These are phyloP conservation scores for Calliphora vicina DNA, from an alignment of 1,140 invertebrate genomes.

Conservation along the genomic window DNA sequence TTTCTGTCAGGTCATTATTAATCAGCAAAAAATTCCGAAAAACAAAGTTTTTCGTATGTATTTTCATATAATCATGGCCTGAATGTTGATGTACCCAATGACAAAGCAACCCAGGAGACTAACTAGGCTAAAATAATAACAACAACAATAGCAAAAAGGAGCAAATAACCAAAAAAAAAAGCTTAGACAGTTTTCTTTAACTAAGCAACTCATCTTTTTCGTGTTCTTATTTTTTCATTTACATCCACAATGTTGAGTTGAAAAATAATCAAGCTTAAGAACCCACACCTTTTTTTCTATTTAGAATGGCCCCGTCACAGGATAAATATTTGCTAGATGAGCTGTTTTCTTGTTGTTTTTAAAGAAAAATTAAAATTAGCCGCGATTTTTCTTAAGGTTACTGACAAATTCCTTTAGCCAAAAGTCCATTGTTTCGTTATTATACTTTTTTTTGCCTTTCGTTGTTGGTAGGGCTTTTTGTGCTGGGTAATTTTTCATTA, in stretches of 20 bases:
- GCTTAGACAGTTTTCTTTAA: background rate
- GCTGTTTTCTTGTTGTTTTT: constrained; percentile 14
- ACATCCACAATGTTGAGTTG: background rate
- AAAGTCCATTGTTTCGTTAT: constrained; percentile 51
- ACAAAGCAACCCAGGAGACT: constrained; percentile 25
- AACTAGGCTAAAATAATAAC: background rate
- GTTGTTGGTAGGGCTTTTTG: background rate
- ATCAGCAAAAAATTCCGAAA: constrained; percentile 42
- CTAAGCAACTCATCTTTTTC: constrained; percentile 29
- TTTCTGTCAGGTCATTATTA: constrained; percentile 54
- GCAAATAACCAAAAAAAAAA: background rate
- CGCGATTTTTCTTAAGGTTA: constrained; percentile 51
- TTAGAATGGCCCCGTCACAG: background rate
- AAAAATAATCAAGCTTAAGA: constrained; percentile 18
- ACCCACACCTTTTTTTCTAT: background rate
- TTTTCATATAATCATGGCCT: constrained; percentile 26
- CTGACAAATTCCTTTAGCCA: constrained; percentile 24
- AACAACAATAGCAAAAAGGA: background rate
- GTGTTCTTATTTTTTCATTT: too few relatives aligned
- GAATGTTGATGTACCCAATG: constrained; percentile 29
- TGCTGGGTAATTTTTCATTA: constrained; percentile 54
- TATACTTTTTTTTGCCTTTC: constrained; percentile 54
- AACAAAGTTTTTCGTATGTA: background rate
- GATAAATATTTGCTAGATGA: constrained; percentile 19
- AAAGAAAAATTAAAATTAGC: constrained; percentile 62